Conservation (phyloP, 2,888 invertebrate genomes). For the Hylaea fasciaria region DNA sequence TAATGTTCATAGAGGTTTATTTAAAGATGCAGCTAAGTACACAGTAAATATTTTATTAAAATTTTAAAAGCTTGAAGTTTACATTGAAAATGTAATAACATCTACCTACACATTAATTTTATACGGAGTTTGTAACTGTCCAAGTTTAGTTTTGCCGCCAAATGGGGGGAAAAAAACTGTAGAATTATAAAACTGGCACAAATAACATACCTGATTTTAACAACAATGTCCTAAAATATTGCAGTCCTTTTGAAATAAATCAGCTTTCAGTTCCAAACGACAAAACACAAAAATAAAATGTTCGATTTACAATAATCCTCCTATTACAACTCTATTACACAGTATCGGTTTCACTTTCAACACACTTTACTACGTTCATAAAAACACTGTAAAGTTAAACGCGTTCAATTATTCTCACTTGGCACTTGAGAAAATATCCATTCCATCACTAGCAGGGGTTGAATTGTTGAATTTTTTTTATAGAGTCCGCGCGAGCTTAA, state of each 20-base stretch:
- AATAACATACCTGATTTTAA: conserved; percentile 35
- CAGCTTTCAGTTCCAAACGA: conserved; percentile 42
- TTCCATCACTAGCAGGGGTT: conserved; percentile 65
- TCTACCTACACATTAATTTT: too few species aligned
- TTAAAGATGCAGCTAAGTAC: too few species aligned
- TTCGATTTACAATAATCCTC: conserved; percentile 54
- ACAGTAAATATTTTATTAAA: too few species aligned
- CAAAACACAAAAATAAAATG: conserved; percentile 48
- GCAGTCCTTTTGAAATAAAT: conserved; percentile 31
- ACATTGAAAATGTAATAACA: too few species aligned
- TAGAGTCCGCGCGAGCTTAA: conserved; percentile 72
- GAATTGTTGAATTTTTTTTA: conserved; percentile 50
- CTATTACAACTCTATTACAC: conserved; percentile 55
- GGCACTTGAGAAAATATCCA: conserved; percentile 74
- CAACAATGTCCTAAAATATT: conserved; percentile 17
- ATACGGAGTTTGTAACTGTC: too few species aligned
- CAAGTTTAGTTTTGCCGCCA: too few species aligned
- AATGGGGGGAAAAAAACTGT: too few species aligned
- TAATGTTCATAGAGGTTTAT: too few species aligned
- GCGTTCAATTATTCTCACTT: conserved; percentile 63
- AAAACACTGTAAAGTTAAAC: conserved; percentile 52
- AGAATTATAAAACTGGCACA: neutral
- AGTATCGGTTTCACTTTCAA: conserved; percentile 73
- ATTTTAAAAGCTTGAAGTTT: too few species aligned
- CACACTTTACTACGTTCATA: conserved; percentile 54